Conservation (phyloP, 2,797 vertebrate genomes). For the Sebastes vulpes region DNA sequence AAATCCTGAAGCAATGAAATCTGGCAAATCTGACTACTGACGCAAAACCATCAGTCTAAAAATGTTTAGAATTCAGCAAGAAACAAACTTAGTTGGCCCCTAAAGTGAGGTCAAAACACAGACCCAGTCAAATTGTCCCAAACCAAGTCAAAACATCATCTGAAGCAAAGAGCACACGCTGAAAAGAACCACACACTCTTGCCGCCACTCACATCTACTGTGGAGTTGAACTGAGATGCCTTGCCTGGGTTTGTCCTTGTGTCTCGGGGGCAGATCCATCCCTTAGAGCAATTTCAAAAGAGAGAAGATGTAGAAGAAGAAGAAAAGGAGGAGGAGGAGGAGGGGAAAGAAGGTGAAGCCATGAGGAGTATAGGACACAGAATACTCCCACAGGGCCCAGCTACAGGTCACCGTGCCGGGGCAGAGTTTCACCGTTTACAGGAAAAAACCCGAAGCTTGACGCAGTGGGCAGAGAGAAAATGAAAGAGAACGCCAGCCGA, state of each 20-base stretch:
- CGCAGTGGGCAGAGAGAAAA: conserved; percentile 48
- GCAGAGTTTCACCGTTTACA: conserved; percentile 80
- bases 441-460: conserved; percentile 61
- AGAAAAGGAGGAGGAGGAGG: conserved; percentile 30
- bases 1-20: neutral
- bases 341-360: conserved; percentile 57
- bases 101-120: neutral
- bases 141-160: conserved; percentile 31
- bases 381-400: conserved; percentile 80
- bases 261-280: conserved; percentile 61
- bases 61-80: neutral
- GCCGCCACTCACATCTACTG: conserved; percentile 17
- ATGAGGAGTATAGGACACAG: conserved; percentile 65
- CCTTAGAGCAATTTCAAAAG: conserved; percentile 49
- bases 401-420: conserved; percentile 66
- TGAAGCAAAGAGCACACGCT: conserved; percentile 1
- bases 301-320: conserved; percentile 33
- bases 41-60: neutral
- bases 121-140: neutral
- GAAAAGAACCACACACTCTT: conserved; percentile 6
- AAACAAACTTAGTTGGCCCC: neutral
- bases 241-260: conserved; percentile 57
- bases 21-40: neutral
- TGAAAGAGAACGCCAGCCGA: conserved; percentile 11
- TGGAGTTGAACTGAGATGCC: conserved; percentile 27